These are phyloP conservation scores for Oophaga pumilio DNA, from an alignment of 2,113 vertebrate genomes.

Conservation along the genomic window DNA sequence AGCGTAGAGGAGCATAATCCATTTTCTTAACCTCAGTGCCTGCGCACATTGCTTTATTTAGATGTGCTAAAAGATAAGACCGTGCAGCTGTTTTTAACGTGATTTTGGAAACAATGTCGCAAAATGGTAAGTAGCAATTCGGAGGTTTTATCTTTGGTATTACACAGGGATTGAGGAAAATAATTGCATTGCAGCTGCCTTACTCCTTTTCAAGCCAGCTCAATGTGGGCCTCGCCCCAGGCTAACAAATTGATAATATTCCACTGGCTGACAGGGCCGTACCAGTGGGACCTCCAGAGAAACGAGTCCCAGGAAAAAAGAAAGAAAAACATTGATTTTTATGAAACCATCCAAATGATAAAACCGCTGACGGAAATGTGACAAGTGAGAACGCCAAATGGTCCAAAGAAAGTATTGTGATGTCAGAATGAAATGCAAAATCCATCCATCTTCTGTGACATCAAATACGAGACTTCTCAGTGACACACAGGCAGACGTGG, in stretches of 20 bases:
- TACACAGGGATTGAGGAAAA: slow-evolving; percentile 32
- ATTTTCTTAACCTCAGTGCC: neutral
- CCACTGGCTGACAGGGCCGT: slow-evolving; percentile 45
- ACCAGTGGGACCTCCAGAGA: slow-evolving; percentile 53
- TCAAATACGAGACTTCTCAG: slow-evolving; percentile 40
- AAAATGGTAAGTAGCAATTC: slow-evolving; percentile 48
- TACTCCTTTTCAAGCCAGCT: slow-evolving; percentile 35
- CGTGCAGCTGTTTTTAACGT: slow-evolving; percentile 30
- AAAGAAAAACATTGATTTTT: slow-evolving; percentile 57
- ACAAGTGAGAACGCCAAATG: slow-evolving; percentile 49
- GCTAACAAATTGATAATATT: slow-evolving; percentile 55
- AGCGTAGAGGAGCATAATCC: neutral
- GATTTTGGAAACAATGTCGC: slow-evolving; percentile 28
- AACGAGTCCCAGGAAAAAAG: slow-evolving; percentile 51
- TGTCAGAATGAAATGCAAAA: slow-evolving; percentile 54
- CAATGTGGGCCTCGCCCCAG: slow-evolving; percentile 50
- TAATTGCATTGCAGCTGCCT: slow-evolving; percentile 43
- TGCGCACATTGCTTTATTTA: slow-evolving; percentile 28
- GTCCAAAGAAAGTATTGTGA: slow-evolving; percentile 50
- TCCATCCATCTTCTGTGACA: slow-evolving; percentile 55
- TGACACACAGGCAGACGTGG: slow-evolving; percentile 22
- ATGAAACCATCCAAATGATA: slow-evolving; percentile 52
- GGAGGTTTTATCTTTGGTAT: slow-evolving; percentile 45
- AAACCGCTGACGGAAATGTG: slow-evolving; percentile 53
- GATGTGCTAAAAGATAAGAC: slow-evolving; percentile 12